phyloP scores from a whole-genome alignment of 2,113 vertebrate genomes.

The Oreochromis niloticus region DNA sequence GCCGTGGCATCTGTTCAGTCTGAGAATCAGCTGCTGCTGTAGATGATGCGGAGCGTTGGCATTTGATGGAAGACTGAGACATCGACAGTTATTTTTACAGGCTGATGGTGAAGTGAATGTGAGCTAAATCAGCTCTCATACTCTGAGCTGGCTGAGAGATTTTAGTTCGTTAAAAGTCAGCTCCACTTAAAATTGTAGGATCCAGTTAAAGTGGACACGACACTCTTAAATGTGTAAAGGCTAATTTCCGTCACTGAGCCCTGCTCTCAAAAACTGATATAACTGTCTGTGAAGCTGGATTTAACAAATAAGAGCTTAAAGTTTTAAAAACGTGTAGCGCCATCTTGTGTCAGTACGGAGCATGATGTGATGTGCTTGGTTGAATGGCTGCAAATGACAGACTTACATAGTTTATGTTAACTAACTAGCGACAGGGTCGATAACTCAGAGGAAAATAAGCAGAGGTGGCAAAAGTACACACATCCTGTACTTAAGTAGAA shows the following conservation, averaged over 20 bases:
- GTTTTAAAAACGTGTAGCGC: not conserved
- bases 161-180: not conserved
- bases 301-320: not conserved
- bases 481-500: not conserved
- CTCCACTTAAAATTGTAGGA: not conserved
- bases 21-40: not conserved
- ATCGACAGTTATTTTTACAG: not conserved
- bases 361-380: rapidly evolving
- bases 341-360: not conserved
- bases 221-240: not conserved
- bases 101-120: not conserved
- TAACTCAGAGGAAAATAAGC: not conserved
- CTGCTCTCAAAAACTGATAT: rapidly evolving
- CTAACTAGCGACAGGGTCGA: rapidly evolving
- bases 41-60: not conserved
- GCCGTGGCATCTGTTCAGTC: not conserved
- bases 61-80: not conserved
- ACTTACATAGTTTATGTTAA: rapidly evolving
- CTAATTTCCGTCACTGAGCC: rapidly evolving
- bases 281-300: not conserved
- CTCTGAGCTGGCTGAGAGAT: not conserved
- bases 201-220: rapidly evolving
- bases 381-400: rapidly evolving
- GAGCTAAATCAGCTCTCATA: rapidly evolving
- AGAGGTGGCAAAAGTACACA: not conserved